These are phyloP conservation scores for Lathamus discolor DNA, from an alignment of 2,113 vertebrate species.

Conservation along the genomic window DNA sequence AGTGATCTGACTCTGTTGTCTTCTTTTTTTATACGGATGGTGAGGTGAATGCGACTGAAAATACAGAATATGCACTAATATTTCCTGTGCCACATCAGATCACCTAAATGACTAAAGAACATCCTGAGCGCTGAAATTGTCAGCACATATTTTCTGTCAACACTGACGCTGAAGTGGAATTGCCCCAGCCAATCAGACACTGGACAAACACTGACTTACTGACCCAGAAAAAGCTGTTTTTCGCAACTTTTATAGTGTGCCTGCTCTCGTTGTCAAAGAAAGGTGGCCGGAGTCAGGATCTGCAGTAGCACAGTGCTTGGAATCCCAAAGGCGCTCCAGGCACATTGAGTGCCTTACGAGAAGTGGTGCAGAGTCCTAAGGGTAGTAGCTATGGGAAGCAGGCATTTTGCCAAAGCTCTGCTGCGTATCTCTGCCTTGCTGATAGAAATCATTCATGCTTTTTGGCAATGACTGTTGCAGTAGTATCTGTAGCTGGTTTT, in stretches of 20 bases:
- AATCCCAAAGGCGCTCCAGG: neutral
- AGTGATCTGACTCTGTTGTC: constrained; percentile 49
- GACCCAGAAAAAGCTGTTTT: constrained; percentile 51
- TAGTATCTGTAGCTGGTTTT: neutral
- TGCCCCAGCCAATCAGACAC: constrained; percentile 29
- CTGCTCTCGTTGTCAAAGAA: neutral
- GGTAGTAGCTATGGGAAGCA: constrained; percentile 33
- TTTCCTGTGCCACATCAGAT: constrained; percentile 68
- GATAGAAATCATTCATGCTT: constrained; percentile 28
- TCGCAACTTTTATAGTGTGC: neutral
- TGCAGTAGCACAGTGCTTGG: neutral
- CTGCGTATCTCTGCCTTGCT: neutral
- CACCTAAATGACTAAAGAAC: constrained; percentile 57
- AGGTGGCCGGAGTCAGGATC: neutral
- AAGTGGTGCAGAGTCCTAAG: neutral
- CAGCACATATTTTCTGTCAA: constrained; percentile 52
- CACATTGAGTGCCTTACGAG: neutral
- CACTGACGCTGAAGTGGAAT: constrained; percentile 37
- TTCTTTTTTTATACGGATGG: constrained; percentile 51
- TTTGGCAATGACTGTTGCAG: neutral
- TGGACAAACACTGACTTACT: constrained; percentile 44
- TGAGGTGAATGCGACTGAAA: constrained; percentile 65
- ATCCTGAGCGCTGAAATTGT: constrained; percentile 14
- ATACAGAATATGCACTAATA: constrained; percentile 61
- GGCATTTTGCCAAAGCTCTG: constrained; percentile 16